A percentile compares a stretch with the other conserved stretches of the same genome.
Evolutionary conservation across 2,888 invertebrate species (phyloP).

Genomic region (Caenorhabditis sulstoni): DNA sequence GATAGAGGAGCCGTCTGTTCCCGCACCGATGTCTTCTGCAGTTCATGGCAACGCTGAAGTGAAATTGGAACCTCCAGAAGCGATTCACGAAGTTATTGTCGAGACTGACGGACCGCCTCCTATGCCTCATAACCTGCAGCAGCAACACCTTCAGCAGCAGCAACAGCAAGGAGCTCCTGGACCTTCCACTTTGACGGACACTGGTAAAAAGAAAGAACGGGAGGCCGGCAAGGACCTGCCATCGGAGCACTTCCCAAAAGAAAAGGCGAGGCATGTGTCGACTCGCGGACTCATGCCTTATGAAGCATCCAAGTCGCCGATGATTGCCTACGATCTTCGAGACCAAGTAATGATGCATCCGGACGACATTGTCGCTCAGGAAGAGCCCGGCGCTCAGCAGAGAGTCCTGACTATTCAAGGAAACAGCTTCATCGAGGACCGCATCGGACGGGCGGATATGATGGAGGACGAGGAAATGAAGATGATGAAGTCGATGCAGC

Average conservation of each 20-base stretch:
- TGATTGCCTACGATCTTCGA: constrained; percentile 16
- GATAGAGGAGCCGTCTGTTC: too few species aligned
- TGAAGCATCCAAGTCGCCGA: neutral
- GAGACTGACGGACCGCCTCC: constrained; percentile 18
- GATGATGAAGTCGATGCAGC: constrained; percentile 24
- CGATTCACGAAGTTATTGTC: neutral
- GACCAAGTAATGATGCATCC: constrained; percentile 10
- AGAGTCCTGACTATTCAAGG: constrained; percentile 43
- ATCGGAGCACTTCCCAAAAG: constrained; percentile 59
- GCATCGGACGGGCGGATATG: constrained; percentile 36
- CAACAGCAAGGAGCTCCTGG: neutral
- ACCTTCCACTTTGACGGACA: neutral
- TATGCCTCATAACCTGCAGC: constrained; percentile 6
- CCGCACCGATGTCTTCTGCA: too few species aligned
- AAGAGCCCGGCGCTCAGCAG: constrained; percentile 15
- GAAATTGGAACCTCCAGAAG: neutral
- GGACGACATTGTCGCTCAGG: constrained; percentile 20
- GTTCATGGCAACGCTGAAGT: neutral
- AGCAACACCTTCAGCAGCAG: neutral
- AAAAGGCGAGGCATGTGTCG: constrained; percentile 54
- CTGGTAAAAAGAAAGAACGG: constrained; percentile 27
- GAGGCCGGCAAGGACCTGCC: constrained; percentile 61
- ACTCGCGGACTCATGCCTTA: constrained; percentile 40
- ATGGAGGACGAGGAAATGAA: constrained; percentile 46
- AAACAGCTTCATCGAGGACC: constrained; percentile 38